Base-by-base conservation (phyloP, 2,113 vertebrate species). In the Tetrao urogallus region DNA sequence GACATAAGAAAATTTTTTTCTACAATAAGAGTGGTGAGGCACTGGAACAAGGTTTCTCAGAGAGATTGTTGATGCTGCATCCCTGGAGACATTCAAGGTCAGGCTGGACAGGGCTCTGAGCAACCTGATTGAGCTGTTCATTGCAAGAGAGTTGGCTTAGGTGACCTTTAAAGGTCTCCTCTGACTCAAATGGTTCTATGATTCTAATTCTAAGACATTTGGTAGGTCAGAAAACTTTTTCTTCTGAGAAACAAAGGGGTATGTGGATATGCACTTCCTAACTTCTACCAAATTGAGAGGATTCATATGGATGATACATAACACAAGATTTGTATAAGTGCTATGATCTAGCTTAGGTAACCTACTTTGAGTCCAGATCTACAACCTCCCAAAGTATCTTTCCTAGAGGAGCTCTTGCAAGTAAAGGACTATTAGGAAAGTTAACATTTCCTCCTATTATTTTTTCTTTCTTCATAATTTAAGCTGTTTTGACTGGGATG, bases 321-420 rank as follows among this genome's bases (percentile, higher is more conserved):
- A 22, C 8, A 27, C 0, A 0, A 6, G 6, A 4, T 50, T 76
- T 73, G 10, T 10, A 65, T 11, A 69, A 36, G 2, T 56, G 42
- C 18, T 52, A 3, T 63, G 63, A 1, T 6, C 21, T 38, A 28
- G 2, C 4, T 11, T 4, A 66, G 3, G 7, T 81, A n/a, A 48
- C 2, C 2, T 32, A 25, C 8, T 13, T 3, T 8, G 32, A 24
- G 6, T 61, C 19, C 16, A 79, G 36, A 54, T 4, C 4, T 28
- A 30, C 16, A 1, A 12, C 11, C 4, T 3, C 6, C 3, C 4
- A 58, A 13, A 61, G 0, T 34, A 2, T 1, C 20, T 36, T 61
- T 74, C 24, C 20, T 57, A 56, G 4, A 34, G 3, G 11, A 10
- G 6, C 1, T 38, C 24, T 56, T 67, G 5, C 42, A 8, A 47